Conservation (phyloP, 2,797 vertebrate species). For the Discoglossus pictus region DNA sequence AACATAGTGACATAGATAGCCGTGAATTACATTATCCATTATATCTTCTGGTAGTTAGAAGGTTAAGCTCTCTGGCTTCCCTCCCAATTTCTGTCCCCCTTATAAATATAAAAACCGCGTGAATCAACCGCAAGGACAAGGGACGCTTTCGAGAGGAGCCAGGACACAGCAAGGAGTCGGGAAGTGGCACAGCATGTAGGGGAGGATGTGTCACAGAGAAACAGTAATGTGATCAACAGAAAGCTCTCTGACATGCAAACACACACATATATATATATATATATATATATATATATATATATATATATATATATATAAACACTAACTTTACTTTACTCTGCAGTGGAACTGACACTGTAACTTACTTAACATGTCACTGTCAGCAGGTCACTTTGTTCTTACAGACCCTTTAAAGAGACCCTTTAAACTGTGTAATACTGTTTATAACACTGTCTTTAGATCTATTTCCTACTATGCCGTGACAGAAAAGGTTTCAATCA, state of each 20-base stretch:
- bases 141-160: constrained; percentile 20
- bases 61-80: constrained; percentile 11
- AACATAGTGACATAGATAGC: background rate
- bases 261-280: constrained; percentile 1
- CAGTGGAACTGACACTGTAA: constrained; percentile 14
- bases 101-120: constrained; percentile 27
- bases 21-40: too few species aligned
- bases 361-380: background rate
- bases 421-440: too few species aligned
- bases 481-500: constrained; percentile 22
- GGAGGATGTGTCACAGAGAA: constrained; percentile 2
- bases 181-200: constrained; percentile 20
- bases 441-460: background rate
- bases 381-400: background rate
- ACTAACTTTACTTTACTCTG: constrained; percentile 9
- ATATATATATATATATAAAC: background rate
- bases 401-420: too few species aligned
- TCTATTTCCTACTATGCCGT: background rate
- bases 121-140: constrained; percentile 41
- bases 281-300: constrained; percentile 10
- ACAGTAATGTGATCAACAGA: constrained; percentile 12
- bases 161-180: constrained; percentile 31
- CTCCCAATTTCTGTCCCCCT: constrained; percentile 6
- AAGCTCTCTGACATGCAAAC: constrained; percentile 11
- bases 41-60: background rate